Evolutionary conservation across 2,113 vertebrate genomes (phyloP).

Genomic region (Chelonoidis abingdonii): DNA sequence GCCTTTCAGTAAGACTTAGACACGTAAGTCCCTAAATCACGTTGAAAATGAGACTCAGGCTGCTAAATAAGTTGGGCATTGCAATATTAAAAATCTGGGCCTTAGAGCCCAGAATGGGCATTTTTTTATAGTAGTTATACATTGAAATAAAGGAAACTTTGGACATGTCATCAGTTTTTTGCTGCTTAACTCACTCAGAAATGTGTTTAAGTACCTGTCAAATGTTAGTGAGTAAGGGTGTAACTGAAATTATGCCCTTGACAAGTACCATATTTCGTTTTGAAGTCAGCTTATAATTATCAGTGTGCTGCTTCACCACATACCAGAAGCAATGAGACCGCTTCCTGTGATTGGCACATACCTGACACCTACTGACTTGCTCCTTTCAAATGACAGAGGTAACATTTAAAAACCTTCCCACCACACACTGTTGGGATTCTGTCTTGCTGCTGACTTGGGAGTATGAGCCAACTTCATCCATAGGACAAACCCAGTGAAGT

Average conservation of each 20-base stretch:
- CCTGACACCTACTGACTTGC: not conserved
- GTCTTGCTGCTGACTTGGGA: not conserved
- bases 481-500: not conserved
- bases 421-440: not conserved
- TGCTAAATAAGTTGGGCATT: not conserved
- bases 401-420: not conserved
- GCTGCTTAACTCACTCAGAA: slow-evolving; percentile 1
- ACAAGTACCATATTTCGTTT: slow-evolving; percentile 55
- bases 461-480: not conserved
- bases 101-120: not conserved
- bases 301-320: slow-evolving; percentile 29
- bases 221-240: slow-evolving; percentile 22
- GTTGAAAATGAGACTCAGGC: too few relatives aligned
- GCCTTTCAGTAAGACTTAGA: not conserved
- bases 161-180: not conserved
- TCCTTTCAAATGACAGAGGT: not conserved
- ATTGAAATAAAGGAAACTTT: not conserved
- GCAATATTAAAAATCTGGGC: not conserved
- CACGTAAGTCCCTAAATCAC: not conserved
- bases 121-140: not conserved
- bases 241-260: slow-evolving; percentile 49
- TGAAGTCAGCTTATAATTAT: slow-evolving; percentile 45
- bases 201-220: not conserved
- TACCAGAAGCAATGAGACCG: slow-evolving; percentile 1
- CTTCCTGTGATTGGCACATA: not conserved